A percentile compares a stretch with the other conserved stretches of the same genome.
Evolutionary conservation across 2,113 vertebrate species (phyloP).

Genomic region (Elanoides forficatus): DNA sequence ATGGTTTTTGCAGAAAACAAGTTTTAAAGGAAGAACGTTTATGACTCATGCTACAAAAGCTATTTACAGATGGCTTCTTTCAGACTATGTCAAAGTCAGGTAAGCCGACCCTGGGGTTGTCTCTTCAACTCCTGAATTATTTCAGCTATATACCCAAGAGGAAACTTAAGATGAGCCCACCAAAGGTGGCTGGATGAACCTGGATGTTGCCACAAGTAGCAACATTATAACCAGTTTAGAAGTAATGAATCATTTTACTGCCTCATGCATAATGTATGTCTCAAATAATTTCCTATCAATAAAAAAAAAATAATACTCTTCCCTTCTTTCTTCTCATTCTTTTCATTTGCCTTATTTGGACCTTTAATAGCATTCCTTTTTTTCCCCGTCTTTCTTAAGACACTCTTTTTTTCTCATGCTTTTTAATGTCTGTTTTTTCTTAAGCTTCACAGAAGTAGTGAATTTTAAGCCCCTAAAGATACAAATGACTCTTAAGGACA

Average conservation of each 20-base stretch:
- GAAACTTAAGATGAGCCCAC: neutral
- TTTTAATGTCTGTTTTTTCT: neutral
- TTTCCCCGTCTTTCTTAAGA: neutral
- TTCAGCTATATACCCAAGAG: neutral
- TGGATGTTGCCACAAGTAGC: neutral
- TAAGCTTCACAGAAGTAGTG: neutral
- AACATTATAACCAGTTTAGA: neutral
- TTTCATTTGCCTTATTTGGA: neutral
- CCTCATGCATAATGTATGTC: neutral
- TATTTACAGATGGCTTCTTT: conserved; percentile 97
- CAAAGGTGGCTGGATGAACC: neutral
- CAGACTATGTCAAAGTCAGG: conserved; percentile 99
- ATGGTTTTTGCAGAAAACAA: conserved; percentile 98
- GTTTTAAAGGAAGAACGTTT: conserved; percentile 97
- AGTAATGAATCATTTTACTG: neutral
- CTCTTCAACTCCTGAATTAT: neutral
- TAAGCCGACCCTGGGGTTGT: conserved; percentile 35
- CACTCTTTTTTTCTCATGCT: neutral
- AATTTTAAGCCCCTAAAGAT: neutral
- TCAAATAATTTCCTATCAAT: neutral
- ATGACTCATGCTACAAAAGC: conserved; percentile 99
- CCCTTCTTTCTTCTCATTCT: neutral
- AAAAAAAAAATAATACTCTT: neutral
- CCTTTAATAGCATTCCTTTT: neutral
- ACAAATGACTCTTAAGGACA: neutral